These are phyloP conservation scores for Erebia aethiops DNA, from an alignment of 2,888 invertebrate genomes.

Conservation along the genomic window DNA sequence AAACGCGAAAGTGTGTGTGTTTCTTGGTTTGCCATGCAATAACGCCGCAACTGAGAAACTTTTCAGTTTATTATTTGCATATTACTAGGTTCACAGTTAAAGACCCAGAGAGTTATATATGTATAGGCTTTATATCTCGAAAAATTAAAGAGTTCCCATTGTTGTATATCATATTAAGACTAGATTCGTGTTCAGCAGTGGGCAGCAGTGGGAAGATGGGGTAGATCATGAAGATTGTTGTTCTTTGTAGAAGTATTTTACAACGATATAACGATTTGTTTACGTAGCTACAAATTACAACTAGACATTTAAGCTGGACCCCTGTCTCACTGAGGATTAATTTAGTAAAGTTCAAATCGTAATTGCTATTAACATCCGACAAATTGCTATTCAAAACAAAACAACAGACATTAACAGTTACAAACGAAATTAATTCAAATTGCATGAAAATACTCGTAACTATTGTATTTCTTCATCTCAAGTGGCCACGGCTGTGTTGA, in stretches of 20 bases:
- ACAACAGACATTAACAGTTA: slow-evolving; percentile 6
- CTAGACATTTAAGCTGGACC: slow-evolving; percentile 4
- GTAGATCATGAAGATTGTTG: too few species aligned
- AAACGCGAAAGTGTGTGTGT: too few species aligned
- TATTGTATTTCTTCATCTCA: slow-evolving; percentile 4
- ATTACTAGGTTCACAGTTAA: too few species aligned
- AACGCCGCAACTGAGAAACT: too few species aligned
- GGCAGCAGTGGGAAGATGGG: too few species aligned
- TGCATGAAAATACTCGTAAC: background rate
- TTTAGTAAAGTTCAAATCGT: slow-evolving; percentile 3
- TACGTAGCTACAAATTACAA: slow-evolving; percentile 3
- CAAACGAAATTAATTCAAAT: slow-evolving; percentile 9
- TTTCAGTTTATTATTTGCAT: too few species aligned
- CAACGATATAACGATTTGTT: background rate
- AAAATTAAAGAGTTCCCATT: too few species aligned
- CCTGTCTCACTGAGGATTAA: slow-evolving; percentile 11
- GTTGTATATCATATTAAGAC: too few species aligned
- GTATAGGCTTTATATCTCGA: too few species aligned
- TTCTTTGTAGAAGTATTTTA: slow-evolving; percentile 14
- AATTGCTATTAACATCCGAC: slow-evolving; percentile 14
- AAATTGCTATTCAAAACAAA: slow-evolving; percentile 11
- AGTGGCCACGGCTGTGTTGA: background rate
- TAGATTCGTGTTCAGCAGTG: too few species aligned
- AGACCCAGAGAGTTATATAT: too few species aligned
- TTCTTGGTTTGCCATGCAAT: too few species aligned